Conservation (phyloP, 2,797 vertebrate genomes). For the Trachurus trachurus region DNA sequence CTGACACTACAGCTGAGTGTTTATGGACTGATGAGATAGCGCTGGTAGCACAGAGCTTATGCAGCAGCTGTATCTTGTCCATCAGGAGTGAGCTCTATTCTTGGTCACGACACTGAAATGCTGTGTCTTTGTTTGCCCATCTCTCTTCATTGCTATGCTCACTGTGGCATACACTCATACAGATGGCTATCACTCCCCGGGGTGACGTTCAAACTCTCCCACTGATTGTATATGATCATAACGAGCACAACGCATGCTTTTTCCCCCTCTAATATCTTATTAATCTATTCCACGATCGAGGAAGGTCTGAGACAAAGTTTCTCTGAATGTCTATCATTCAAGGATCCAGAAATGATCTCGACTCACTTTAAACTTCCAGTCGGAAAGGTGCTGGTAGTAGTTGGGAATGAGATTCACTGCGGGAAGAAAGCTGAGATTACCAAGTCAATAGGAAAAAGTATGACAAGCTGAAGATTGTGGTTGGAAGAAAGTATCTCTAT, state of each 20-base stretch:
- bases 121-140: slow-evolving; percentile 70
- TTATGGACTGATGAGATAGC: slow-evolving; percentile 42
- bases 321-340: slow-evolving; percentile 14
- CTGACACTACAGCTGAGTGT: slow-evolving; percentile 44
- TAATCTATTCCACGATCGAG: neutral
- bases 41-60: slow-evolving; percentile 33
- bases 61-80: slow-evolving; percentile 71
- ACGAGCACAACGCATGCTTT: slow-evolving; percentile 1
- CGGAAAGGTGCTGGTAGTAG: neutral
- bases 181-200: slow-evolving; percentile 52
- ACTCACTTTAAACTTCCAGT: slow-evolving; percentile 13
- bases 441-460: slow-evolving; percentile 65
- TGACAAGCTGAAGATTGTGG: slow-evolving; percentile 67
- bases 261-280: neutral
- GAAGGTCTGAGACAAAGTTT: slow-evolving; percentile 71
- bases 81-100: slow-evolving; percentile 62
- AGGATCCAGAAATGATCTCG: slow-evolving; percentile 7
- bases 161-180: slow-evolving; percentile 61
- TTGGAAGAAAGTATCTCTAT: slow-evolving; percentile 84
- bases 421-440: slow-evolving; percentile 36
- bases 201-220: slow-evolving; percentile 25
- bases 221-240: slow-evolving; percentile 18
- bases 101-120: slow-evolving; percentile 82
- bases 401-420: neutral
- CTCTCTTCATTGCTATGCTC: slow-evolving; percentile 53